Conservation (phyloP, 2,113 vertebrate genomes). For the Acanthisitta chloris region DNA sequence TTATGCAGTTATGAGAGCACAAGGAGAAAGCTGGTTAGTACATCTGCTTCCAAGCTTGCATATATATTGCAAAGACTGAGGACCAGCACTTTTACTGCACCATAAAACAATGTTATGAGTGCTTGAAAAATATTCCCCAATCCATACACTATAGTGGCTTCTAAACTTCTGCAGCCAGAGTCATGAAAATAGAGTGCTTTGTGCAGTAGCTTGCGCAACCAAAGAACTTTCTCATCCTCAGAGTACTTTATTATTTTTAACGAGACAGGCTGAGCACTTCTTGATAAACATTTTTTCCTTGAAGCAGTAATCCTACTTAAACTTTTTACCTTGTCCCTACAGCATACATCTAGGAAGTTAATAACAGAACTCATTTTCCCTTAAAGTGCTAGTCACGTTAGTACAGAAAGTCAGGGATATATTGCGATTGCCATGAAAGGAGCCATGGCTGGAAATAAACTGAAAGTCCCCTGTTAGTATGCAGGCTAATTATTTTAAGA, state of each 20-base stretch:
- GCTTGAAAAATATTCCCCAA: constrained; percentile 13
- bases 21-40: not conserved
- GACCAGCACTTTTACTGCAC: not conserved
- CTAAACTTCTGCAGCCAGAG: constrained; percentile 25
- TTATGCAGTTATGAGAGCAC: not conserved
- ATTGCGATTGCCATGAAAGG: not conserved
- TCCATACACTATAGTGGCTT: not conserved
- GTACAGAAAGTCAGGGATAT: not conserved
- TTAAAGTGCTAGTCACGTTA: not conserved
- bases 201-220: constrained; percentile 51
- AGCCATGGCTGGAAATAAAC: not conserved
- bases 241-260: constrained; percentile 61
- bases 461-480: not conserved
- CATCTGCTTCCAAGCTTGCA: not conserved
- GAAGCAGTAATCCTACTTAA: constrained; percentile 60
- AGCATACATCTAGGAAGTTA: constrained; percentile 17
- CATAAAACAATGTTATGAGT: not conserved
- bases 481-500: not conserved
- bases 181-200: constrained; percentile 40
- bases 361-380: constrained; percentile 17
- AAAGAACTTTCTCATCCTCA: constrained; percentile 14
- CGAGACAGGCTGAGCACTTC: constrained; percentile 48
- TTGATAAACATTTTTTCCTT: constrained; percentile 60
- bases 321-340: constrained; percentile 55
- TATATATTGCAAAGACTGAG: not conserved